Conservation (phyloP, 2,888 invertebrate species). For the Aspidiotus rigidus region DNA sequence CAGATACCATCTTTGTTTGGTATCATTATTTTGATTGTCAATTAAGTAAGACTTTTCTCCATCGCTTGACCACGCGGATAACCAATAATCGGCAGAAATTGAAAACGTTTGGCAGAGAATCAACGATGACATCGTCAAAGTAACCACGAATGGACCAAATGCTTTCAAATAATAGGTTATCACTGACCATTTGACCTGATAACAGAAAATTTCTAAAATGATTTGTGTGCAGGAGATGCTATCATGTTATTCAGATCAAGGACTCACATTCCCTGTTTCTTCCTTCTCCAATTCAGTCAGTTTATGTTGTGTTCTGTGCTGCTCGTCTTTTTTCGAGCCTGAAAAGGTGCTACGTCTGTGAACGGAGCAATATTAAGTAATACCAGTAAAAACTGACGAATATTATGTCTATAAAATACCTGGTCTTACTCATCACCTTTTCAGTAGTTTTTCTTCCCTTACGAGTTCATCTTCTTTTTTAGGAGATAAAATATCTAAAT, state of each 20-base stretch:
- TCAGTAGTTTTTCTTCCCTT: too few relatives aligned
- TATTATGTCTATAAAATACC: too few relatives aligned
- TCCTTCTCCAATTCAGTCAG: conserved; percentile 83
- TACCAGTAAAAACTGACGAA: too few relatives aligned
- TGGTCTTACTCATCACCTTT: too few relatives aligned
- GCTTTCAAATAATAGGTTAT: conserved; percentile 81
- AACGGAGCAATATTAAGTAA: too few relatives aligned
- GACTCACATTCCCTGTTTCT: conserved; percentile 72
- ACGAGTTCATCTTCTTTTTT: too few relatives aligned
- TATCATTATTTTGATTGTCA: conserved; percentile 39
- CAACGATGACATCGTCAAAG: conserved; percentile 67
- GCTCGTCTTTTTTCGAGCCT: too few relatives aligned
- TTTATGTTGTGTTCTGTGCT: conserved; percentile 50
- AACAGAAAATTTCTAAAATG: background rate
- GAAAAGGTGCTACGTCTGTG: too few relatives aligned
- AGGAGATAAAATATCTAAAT: too few relatives aligned
- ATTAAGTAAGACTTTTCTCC: conserved; percentile 36
- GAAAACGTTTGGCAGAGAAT: conserved; percentile 73
- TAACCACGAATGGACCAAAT: conserved; percentile 65
- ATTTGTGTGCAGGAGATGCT: too few relatives aligned
- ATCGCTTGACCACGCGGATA: conserved; percentile 73
- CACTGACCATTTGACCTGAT: conserved; percentile 72
- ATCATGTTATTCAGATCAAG: background rate
- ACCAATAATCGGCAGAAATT: conserved; percentile 79
- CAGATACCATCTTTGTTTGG: conserved; percentile 65